Conservation (phyloP, 1,140 invertebrate genomes). For the Armadillidium nasatum region DNA sequence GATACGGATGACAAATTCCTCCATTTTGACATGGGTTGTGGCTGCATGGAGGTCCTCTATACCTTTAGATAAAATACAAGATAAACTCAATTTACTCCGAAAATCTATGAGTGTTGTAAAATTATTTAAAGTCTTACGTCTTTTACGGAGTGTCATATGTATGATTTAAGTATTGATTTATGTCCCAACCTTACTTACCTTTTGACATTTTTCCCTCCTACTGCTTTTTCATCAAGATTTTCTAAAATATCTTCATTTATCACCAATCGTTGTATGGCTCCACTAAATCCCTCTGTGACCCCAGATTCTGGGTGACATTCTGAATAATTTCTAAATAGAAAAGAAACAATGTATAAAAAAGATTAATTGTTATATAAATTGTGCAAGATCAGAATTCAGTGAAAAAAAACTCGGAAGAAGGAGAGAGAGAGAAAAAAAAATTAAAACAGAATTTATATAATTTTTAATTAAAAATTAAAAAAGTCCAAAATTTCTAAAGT, state of each 20-base stretch:
- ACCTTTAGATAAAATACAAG: slow-evolving; percentile 27
- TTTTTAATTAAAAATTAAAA: too few species aligned
- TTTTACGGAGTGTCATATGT: too few species aligned
- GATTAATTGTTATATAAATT: too few species aligned
- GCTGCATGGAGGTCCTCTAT: slow-evolving; percentile 41
- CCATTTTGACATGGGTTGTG: slow-evolving; percentile 65
- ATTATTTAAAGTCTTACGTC: too few species aligned
- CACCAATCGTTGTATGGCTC: slow-evolving; percentile 76
- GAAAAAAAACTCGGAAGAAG: too few species aligned
- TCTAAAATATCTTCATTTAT: slow-evolving; percentile 67
- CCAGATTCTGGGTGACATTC: slow-evolving; percentile 67
- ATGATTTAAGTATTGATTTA: too few species aligned
- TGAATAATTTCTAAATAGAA: slow-evolving; percentile 55
- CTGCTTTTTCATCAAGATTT: slow-evolving; percentile 51
- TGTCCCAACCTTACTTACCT: slow-evolving; percentile 56
- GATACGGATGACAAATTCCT: slow-evolving; percentile 67
- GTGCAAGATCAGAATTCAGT: too few species aligned
- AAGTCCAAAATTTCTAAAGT: too few species aligned
- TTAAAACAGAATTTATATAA: too few species aligned
- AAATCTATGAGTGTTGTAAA: too few species aligned
- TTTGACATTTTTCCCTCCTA: slow-evolving; percentile 53
- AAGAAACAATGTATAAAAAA: too few species aligned
- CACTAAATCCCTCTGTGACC: slow-evolving; percentile 68
- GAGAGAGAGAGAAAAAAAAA: too few species aligned
- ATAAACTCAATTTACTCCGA: background rate